Conservation (phyloP, 2,888 invertebrate genomes). For the Melitaea athalia region DNA sequence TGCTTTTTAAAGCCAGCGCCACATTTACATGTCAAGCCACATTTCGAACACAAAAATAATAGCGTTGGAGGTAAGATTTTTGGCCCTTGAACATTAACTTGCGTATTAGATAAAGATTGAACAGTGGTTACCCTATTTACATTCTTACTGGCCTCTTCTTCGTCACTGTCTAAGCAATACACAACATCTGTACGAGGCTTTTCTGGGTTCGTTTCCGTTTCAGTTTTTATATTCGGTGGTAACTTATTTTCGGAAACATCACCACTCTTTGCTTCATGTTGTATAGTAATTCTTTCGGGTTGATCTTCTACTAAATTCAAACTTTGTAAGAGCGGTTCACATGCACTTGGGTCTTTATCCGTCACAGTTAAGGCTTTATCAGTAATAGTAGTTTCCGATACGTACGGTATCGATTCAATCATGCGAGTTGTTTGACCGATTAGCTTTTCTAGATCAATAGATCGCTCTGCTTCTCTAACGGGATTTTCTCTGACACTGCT, state of each 20-base stretch:
- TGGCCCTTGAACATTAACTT: background rate
- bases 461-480: conserved; percentile 67
- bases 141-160: conserved; percentile 51
- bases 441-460: conserved; percentile 68
- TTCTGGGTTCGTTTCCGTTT: conserved; percentile 42
- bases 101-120: background rate
- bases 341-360: background rate
- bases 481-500: conserved; percentile 54
- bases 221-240: conserved; percentile 50
- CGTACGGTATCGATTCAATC: conserved; percentile 41
- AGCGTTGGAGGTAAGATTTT: conserved; percentile 24
- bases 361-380: background rate
- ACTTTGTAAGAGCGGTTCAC: background rate
- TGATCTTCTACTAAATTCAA: conserved; percentile 7
- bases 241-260: conserved; percentile 13
- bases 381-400: conserved; percentile 14
- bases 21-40: conserved; percentile 44
- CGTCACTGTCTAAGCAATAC: conserved; percentile 68
- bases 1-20: conserved; percentile 55
- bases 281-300: conserved; percentile 20
- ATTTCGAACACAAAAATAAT: conserved; percentile 58
- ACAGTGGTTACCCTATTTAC: conserved; percentile 50
- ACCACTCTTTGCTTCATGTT: background rate
- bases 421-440: conserved; percentile 56
- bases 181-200: conserved; percentile 44